A percentile compares a stretch with the other conserved stretches of the same genome.
Conservation (phyloP, 2,113 vertebrate species). For the Ramphastos sulfuratus region DNA sequence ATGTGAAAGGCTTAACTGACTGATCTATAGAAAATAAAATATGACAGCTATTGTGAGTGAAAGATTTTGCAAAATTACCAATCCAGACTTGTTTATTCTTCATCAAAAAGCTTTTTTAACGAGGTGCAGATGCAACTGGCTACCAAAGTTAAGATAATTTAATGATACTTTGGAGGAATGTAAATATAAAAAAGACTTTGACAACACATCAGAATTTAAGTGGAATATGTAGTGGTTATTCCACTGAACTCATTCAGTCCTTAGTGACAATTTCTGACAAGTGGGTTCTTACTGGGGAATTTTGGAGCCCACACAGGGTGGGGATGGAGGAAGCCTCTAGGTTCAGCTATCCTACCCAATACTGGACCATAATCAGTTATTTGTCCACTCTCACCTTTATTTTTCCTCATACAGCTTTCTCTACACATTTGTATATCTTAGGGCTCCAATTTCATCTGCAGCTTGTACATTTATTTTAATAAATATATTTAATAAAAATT, state of each 20-base stretch:
- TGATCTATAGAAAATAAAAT: neutral
- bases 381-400: neutral
- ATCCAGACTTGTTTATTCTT: neutral
- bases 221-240: neutral
- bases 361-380: neutral
- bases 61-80: neutral
- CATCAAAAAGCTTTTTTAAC: neutral
- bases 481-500: neutral
- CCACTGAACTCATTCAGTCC: neutral
- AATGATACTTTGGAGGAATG: neutral
- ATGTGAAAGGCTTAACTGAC: neutral
- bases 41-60: rapidly evolving
- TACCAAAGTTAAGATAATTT: neutral
- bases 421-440: neutral
- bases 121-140: neutral
- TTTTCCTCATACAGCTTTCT: neutral
- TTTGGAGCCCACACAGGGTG: neutral
- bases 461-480: neutral
- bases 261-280: neutral
- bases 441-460: neutral
- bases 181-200: neutral
- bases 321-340: neutral
- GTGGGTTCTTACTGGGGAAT: neutral
- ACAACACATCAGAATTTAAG: neutral
- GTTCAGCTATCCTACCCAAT: neutral